phyloP scores from a whole-genome alignment of 92 coral and sea anemone genomes.

The Bergia puertoricense region DNA sequence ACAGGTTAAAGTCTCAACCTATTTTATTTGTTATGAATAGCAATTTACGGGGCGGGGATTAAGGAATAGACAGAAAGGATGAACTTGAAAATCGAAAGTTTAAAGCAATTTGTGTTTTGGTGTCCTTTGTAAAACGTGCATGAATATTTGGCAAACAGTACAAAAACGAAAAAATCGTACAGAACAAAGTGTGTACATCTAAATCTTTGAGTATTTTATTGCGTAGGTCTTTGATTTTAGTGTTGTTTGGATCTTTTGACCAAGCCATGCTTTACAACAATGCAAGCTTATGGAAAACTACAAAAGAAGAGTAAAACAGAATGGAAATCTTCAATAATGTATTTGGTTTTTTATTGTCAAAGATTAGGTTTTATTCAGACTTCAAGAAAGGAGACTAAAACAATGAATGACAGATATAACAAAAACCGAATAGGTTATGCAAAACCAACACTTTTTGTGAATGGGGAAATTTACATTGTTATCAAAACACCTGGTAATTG shows the following conservation, averaged over 20 bases:
- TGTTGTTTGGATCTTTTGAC: slow-evolving; percentile 20
- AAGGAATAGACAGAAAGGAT: not conserved
- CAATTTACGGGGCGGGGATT: slow-evolving; percentile 2
- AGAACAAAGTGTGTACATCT: not conserved
- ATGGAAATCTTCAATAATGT: slow-evolving; percentile 34
- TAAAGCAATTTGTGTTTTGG: not conserved
- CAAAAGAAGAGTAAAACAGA: slow-evolving; percentile 29
- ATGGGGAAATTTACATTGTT: slow-evolving; percentile 29
- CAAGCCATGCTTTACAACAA: slow-evolving; percentile 40
- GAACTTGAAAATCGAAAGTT: not conserved
- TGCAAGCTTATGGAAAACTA: slow-evolving; percentile 21
- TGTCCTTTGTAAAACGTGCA: not conserved
- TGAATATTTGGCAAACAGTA: not conserved
- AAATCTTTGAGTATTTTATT: not conserved
- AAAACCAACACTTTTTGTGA: slow-evolving; percentile 41
- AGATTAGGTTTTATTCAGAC: slow-evolving; percentile 22
- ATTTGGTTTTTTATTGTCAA: slow-evolving; percentile 30
- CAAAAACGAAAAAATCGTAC: slow-evolving; percentile 1
- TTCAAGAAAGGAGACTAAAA: slow-evolving; percentile 24
- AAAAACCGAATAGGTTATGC: slow-evolving; percentile 31
- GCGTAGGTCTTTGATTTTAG: not conserved
- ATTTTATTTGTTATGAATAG: slow-evolving; percentile 13
- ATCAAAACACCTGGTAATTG: slow-evolving; percentile 37
- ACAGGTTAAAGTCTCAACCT: not conserved
- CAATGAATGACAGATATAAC: slow-evolving; percentile 27